Evolutionary conservation across 2,888 invertebrate genomes (phyloP).

Genomic region (Seira sanloemensis): DNA sequence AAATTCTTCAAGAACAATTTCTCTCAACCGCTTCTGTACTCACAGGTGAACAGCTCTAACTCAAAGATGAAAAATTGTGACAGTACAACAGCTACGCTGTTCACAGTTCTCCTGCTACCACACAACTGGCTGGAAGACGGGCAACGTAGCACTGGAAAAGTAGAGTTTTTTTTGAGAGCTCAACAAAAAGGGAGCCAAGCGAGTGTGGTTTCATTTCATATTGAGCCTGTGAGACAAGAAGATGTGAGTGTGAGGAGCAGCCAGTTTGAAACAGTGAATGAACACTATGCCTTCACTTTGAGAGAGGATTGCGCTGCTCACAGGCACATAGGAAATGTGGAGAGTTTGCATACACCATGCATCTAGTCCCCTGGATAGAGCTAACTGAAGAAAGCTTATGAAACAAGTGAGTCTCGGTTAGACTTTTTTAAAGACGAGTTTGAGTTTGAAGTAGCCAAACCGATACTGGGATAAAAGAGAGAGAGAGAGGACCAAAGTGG

Average conservation of each 20-base stretch:
- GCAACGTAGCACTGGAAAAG: constrained; percentile 62
- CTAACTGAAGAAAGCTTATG: background rate
- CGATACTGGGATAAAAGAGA: constrained; percentile 6
- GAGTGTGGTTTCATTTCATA: background rate
- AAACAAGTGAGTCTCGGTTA: background rate
- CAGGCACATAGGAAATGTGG: too few species aligned
- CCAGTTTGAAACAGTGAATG: constrained; percentile 14
- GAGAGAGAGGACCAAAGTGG: background rate
- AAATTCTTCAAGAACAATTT: background rate
- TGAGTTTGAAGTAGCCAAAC: constrained; percentile 1
- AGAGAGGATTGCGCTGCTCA: too few species aligned
- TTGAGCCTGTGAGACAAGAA: background rate
- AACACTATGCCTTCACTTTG: constrained; percentile 10
- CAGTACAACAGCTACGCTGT: constrained; percentile 23
- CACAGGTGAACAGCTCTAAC: background rate
- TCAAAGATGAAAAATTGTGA: background rate
- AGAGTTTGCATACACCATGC: background rate
- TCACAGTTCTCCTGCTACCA: constrained; percentile 68
- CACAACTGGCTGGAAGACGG: constrained; percentile 70
- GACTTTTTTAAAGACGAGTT: background rate
- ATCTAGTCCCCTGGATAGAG: background rate
- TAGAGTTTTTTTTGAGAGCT: constrained; percentile 17
- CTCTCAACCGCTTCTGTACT: background rate
- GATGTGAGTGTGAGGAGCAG: background rate
- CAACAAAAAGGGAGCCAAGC: constrained; percentile 10